Percentiles rank a stretch among this genome's conserved stretches.
Evolutionary conservation across 2,113 vertebrate genomes (phyloP).

Genomic region (Cyanoderma ruficeps): DNA sequence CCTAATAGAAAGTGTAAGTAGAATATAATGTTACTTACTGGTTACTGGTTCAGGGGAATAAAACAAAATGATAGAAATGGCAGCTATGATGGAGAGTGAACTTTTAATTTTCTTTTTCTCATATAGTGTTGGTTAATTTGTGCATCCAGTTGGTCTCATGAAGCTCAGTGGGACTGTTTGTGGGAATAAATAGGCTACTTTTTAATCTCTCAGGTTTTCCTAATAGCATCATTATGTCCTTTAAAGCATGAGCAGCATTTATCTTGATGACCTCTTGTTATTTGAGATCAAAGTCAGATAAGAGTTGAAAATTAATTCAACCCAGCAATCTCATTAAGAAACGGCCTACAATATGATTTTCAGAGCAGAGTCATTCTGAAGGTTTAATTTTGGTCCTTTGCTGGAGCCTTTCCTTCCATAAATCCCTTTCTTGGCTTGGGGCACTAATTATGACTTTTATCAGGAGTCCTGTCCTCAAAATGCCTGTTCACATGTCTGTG

Average conservation of each 20-base stretch:
- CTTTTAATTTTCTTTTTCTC: not conserved
- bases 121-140: not conserved
- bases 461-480: not conserved
- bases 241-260: conserved; percentile 6
- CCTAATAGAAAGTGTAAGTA: not conserved
- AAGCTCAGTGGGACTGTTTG: not conserved
- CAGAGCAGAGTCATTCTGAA: not conserved
- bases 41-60: not conserved
- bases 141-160: not conserved
- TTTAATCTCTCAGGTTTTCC: conserved; percentile 25
- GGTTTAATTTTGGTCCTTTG: not conserved
- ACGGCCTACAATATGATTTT: not conserved
- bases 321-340: not conserved
- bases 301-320: conserved; percentile 25
- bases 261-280: conserved; percentile 20
- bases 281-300: conserved; percentile 28
- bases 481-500: not conserved
- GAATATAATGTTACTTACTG: not conserved
- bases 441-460: not conserved
- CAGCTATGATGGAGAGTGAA: not conserved
- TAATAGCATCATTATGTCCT: not conserved
- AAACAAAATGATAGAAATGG: not conserved
- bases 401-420: not conserved
- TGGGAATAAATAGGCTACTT: not conserved
- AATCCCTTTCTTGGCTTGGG: not conserved